These are phyloP conservation scores for Struthio camelus DNA, from an alignment of 2,113 vertebrate genomes.

Conservation along the genomic window DNA sequence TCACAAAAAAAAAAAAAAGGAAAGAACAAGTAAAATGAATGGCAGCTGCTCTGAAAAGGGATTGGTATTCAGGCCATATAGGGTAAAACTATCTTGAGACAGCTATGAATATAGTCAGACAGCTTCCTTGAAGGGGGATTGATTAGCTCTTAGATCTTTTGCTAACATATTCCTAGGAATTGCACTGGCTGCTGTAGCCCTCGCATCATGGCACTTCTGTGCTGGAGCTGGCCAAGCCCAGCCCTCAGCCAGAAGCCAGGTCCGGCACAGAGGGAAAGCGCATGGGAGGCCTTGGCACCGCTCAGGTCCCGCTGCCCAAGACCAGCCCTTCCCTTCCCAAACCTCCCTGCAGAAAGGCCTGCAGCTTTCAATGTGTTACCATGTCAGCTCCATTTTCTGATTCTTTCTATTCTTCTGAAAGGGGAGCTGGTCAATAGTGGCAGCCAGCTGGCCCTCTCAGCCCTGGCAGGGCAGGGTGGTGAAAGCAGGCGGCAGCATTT, in stretches of 20 bases:
- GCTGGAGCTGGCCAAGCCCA: neutral
- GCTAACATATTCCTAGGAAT: neutral
- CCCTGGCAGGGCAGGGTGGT: neutral
- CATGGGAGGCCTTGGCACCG: fast-evolving
- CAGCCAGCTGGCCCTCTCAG: neutral
- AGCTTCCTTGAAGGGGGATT: neutral
- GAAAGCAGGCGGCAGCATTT: neutral
- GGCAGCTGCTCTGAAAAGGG: neutral
- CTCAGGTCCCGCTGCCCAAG: neutral
- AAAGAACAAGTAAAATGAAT: neutral
- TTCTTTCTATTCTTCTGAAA: neutral
- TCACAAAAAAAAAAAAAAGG: neutral
- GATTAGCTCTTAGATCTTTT: neutral
- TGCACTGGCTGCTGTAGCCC: neutral
- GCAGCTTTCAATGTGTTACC: fast-evolving
- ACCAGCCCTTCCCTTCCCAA: neutral
- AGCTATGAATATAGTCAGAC: neutral
- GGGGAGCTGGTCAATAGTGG: neutral
- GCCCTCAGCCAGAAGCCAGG: neutral
- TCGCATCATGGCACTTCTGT: no score
- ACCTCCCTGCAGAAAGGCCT: neutral
- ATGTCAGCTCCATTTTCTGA: neutral
- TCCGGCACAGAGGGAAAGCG: fast-evolving
- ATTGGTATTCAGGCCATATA: neutral
- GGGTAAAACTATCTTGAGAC: neutral